A percentile compares a stretch with the other conserved stretches of the same genome.
phyloP scores from a whole-genome alignment of 2,888 invertebrate genomes.

The Zaprionus obscuricornis region DNA sequence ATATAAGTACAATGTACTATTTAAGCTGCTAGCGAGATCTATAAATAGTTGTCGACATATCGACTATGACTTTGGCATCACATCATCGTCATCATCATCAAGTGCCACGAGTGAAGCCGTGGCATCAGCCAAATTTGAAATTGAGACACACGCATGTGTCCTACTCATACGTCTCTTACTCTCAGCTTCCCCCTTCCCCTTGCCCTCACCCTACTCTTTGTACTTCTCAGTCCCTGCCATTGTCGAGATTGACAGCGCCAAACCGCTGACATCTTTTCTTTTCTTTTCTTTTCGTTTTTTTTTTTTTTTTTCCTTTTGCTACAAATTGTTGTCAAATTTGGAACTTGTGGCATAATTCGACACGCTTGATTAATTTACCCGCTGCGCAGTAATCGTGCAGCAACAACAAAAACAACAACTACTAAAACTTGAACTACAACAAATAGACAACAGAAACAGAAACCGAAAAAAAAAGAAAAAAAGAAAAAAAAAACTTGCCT shows the following conservation, averaged over 20 bases:
- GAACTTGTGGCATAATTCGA: constrained; percentile 53
- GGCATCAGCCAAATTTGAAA: constrained; percentile 63
- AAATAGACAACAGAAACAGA: no score
- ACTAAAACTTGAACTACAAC: constrained; percentile 33
- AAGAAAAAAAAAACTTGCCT: constrained; percentile 28
- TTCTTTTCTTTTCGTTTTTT: constrained; percentile 6
- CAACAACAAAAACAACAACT: constrained; percentile 25
- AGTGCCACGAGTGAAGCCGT: constrained; percentile 43
- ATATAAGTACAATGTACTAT: no score
- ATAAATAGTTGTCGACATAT: constrained; percentile 13
- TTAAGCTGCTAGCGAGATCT: constrained; percentile 9
- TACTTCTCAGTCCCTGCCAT: neutral
- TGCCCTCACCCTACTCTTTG: neutral
- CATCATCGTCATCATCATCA: constrained; percentile 39
- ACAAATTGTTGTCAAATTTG: constrained; percentile 76
- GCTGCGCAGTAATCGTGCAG: constrained; percentile 64
- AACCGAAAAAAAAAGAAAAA: no score
- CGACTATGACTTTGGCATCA: constrained; percentile 42
- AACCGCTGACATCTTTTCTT: constrained; percentile 21
- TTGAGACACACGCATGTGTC: constrained; percentile 65
- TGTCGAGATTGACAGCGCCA: constrained; percentile 63
- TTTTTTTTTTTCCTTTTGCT: constrained; percentile 40
- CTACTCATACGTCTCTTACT: neutral
- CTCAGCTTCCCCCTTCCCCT: neutral
- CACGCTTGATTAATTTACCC: constrained; percentile 73